phyloP scores from a whole-genome alignment of 2,113 vertebrate genomes.

The Hippoglossus stenolepis region DNA sequence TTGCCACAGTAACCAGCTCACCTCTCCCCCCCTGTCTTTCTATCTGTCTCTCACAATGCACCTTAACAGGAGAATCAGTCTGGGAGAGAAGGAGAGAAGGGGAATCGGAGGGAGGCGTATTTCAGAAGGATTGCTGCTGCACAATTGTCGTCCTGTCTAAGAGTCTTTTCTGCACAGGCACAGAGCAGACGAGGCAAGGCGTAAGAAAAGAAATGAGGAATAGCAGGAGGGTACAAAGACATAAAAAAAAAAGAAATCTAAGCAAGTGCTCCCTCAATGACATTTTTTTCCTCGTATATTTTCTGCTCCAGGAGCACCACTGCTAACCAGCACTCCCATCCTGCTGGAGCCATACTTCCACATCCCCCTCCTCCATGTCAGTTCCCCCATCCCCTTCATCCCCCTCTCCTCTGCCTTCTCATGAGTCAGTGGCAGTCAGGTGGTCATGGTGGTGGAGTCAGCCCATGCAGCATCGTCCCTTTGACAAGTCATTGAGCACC shows the following conservation, averaged over 20 bases:
- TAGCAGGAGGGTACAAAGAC: slow-evolving; percentile 15
- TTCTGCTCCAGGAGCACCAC: slow-evolving; percentile 22
- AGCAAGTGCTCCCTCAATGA: slow-evolving; percentile 27
- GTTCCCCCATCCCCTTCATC: slow-evolving; percentile 32
- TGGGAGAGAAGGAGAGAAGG: slow-evolving; percentile 55
- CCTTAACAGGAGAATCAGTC: slow-evolving; percentile 76
- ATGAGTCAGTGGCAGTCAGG: slow-evolving; percentile 63
- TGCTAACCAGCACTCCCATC: slow-evolving; percentile 56
- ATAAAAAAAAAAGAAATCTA: slow-evolving; percentile 33
- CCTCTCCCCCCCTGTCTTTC: slow-evolving; percentile 66
- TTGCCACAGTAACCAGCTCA: slow-evolving; percentile 83
- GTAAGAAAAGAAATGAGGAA: not conserved
- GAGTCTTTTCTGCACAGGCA: slow-evolving; percentile 35
- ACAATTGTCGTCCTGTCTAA: slow-evolving; percentile 50
- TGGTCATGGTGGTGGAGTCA: slow-evolving; percentile 32
- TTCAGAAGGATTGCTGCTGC: slow-evolving; percentile 65
- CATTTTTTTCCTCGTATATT: slow-evolving; percentile 2
- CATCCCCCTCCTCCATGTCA: slow-evolving; percentile 58
- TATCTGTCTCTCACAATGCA: slow-evolving; percentile 65
- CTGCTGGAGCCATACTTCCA: slow-evolving; percentile 60
- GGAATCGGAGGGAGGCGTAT: slow-evolving; percentile 50
- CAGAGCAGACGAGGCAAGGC: slow-evolving; percentile 46
- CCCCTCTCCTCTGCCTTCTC: slow-evolving; percentile 40
- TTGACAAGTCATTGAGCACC: slow-evolving; percentile 54
- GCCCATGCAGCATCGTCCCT: slow-evolving; percentile 29